A percentile compares a stretch with the other conserved stretches of the same genome.
phyloP scores from a whole-genome alignment of 2,888 invertebrate species.

The Trachelus stipa region DNA sequence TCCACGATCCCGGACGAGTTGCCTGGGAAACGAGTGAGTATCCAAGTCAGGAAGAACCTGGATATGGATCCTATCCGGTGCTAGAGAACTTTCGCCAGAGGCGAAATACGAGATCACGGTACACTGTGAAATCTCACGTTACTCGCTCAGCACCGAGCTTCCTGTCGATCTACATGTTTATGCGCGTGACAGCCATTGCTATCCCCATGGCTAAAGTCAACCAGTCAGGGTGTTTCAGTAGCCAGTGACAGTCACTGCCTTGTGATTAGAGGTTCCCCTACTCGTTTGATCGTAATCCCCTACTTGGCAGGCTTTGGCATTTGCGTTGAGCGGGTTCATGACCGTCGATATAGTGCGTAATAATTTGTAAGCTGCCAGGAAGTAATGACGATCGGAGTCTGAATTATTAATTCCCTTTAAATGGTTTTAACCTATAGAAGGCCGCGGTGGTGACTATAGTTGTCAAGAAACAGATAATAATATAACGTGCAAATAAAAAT shows the following conservation, averaged over 20 bases:
- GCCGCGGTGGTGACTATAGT: no score
- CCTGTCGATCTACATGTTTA: neutral
- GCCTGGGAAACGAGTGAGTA: slow-evolving; percentile 64
- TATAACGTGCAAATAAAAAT: no score
- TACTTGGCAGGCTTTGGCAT: neutral
- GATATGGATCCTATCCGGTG: neutral
- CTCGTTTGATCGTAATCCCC: neutral
- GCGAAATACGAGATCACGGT: neutral
- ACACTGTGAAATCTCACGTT: neutral
- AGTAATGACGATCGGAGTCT: neutral
- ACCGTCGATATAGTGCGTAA: neutral
- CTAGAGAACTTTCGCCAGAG: slow-evolving; percentile 50
- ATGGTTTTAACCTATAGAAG: neutral
- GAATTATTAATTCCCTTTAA: neutral
- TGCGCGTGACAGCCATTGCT: neutral
- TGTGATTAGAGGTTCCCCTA: neutral
- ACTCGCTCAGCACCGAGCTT: neutral
- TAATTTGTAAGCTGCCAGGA: neutral
- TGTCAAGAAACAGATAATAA: no score
- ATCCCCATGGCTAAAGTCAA: neutral
- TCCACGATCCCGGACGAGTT: slow-evolving; percentile 60
- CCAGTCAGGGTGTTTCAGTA: neutral
- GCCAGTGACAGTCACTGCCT: neutral
- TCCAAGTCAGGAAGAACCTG: neutral
- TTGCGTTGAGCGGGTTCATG: neutral